These are phyloP conservation scores for Catocala sponsa DNA, from an alignment of 2,888 invertebrate genomes.

Conservation along the genomic window DNA sequence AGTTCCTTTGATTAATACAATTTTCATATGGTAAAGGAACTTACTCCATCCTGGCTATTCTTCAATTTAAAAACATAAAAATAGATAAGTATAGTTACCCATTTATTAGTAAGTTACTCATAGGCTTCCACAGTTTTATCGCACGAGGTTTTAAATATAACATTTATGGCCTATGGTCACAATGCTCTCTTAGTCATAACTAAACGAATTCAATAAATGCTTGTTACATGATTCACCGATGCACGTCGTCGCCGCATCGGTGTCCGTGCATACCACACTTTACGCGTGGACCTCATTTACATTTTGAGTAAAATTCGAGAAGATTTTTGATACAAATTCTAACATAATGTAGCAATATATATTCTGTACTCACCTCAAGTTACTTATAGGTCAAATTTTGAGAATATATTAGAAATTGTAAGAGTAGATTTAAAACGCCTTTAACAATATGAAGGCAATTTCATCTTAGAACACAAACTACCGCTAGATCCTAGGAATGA, in stretches of 20 bases:
- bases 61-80: neutral
- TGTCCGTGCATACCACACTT: slow-evolving; percentile 54
- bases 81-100: neutral
- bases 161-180: slow-evolving; percentile 64
- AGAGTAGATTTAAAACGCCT: slow-evolving; percentile 7
- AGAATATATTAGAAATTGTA: too few species aligned
- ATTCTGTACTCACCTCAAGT: too few species aligned
- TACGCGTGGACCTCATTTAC: slow-evolving; percentile 31
- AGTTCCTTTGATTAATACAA: slow-evolving; percentile 49
- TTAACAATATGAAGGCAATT: slow-evolving; percentile 5
- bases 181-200: slow-evolving; percentile 78
- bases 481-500: too few species aligned
- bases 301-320: slow-evolving; percentile 11
- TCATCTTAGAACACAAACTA: slow-evolving; percentile 4
- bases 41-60: slow-evolving; percentile 9
- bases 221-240: slow-evolving; percentile 74
- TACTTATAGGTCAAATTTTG: too few species aligned
- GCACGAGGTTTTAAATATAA: slow-evolving; percentile 62
- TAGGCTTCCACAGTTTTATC: slow-evolving; percentile 51
- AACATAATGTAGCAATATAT: too few species aligned
- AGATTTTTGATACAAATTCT: neutral
- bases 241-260: slow-evolving; percentile 52
- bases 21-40: slow-evolving; percentile 27
- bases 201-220: slow-evolving; percentile 76
- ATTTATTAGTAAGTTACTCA: slow-evolving; percentile 28